Base-by-base conservation (phyloP, 2,797 vertebrate species). In the Leontocebus nigricollis region DNA sequence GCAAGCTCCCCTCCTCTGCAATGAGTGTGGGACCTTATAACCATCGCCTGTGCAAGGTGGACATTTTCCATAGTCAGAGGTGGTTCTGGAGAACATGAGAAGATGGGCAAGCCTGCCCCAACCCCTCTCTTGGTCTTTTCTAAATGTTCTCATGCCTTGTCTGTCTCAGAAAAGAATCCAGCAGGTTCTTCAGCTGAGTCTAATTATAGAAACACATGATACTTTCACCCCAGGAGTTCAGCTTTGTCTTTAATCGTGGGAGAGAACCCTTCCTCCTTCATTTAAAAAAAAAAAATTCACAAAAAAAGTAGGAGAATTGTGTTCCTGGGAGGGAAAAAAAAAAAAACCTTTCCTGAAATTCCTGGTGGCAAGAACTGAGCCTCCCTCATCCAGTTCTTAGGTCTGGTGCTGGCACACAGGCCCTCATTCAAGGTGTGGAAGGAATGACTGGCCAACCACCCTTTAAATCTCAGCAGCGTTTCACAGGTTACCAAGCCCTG, bases 121-220 rank as follows among this genome's bases (percentile, higher is more conserved):
- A 7, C 13, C 14, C 17, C 7, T 52, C 33, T 44, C 26, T 19
- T 30, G 19, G 88, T 19, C 52, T 83, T 46, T 41, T 33, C 76
- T 87, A 67, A 52, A 57, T 15, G 33, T 4, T 24, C 14, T 67
- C 6, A 7, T 8, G 57, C 84, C 12, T 73, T 46, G 33, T 41
- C 61, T 44, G 26, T 70, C 85, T 83, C 39, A 82, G 77, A 50
- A 80, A 67, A 84, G 11, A 70, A 52, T 30, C 85, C n/a, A 64
- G 55, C 8, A 39, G 30, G 55, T 64, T 36, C 67, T 88, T 13
- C 0, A 1, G 36, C 90, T 48, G 30, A 75, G 48, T 64, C 41
- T 48, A 52, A 50, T 64, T 39, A 44, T 6, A 39, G 15, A 52
- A 50, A 57, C 48, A 17, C 10, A 15, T 3, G 8, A 7, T 70